Conservation (phyloP, 2,888 invertebrate species). For the Macrophya alboannulata region DNA sequence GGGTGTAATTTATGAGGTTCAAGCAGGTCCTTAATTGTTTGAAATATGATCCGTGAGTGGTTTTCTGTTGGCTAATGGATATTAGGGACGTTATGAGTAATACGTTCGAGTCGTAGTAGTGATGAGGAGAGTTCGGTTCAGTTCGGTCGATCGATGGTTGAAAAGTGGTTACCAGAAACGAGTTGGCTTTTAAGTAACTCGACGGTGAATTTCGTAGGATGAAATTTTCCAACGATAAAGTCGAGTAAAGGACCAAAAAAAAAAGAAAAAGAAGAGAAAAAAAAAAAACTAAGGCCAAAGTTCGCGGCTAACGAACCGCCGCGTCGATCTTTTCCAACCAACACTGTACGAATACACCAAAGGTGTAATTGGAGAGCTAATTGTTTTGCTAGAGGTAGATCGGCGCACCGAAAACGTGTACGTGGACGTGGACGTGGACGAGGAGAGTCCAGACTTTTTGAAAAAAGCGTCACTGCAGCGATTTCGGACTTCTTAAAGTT, state of each 20-base stretch:
- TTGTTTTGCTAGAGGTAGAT: slow-evolving; percentile 25
- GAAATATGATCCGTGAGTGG: slow-evolving; percentile 56
- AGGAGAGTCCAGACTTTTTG: not conserved
- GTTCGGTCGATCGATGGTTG: slow-evolving; percentile 13
- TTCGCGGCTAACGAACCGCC: slow-evolving; percentile 34
- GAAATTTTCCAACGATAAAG: not conserved
- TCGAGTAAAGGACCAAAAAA: not conserved
- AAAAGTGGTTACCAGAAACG: not conserved
- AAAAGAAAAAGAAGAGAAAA: too few relatives aligned
- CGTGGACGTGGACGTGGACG: not conserved
- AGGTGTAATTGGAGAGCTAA: slow-evolving; percentile 27
- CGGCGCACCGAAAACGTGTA: not conserved
- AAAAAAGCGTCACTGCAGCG: not conserved
- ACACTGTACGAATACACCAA: not conserved
- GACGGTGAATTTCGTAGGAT: not conserved
- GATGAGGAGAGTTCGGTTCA: not conserved
- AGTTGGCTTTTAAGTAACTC: not conserved
- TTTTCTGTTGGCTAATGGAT: slow-evolving; percentile 45
- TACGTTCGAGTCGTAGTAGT: not conserved
- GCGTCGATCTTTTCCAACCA: slow-evolving; percentile 17
- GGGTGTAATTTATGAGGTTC: slow-evolving; percentile 39
- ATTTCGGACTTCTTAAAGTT: slow-evolving; percentile 30
- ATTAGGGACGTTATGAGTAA: slow-evolving; percentile 53
- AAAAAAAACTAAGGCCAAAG: slow-evolving; percentile 4
- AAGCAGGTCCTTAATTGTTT: slow-evolving; percentile 51